A percentile compares a stretch with the other conserved stretches of the same genome.
These are phyloP conservation scores for Phalera bucephala DNA, from an alignment of 2,888 invertebrate genomes.

Conservation along the genomic window DNA sequence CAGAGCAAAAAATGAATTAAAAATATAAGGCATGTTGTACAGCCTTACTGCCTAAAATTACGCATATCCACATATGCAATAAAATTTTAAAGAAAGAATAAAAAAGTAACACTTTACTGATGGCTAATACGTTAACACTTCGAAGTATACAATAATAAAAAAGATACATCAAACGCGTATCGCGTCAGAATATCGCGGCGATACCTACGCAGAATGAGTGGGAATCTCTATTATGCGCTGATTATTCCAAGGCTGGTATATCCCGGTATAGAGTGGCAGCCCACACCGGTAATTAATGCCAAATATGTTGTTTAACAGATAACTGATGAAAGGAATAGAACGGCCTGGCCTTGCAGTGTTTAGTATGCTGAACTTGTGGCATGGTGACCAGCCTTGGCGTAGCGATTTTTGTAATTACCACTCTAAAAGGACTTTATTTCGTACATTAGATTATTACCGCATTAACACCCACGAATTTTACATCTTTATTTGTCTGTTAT, in stretches of 20 bases:
- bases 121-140: too few relatives aligned
- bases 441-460: neutral
- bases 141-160: neutral
- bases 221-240: conserved; percentile 44
- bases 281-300: conserved; percentile 62
- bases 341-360: conserved; percentile 15
- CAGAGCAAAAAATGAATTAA: too few relatives aligned
- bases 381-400: neutral
- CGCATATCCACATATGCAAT: too few relatives aligned
- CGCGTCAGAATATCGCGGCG: conserved; percentile 10
- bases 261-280: conserved; percentile 53
- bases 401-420: neutral
- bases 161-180: conserved; percentile 8
- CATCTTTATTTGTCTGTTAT: too few relatives aligned
- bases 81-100: too few relatives aligned
- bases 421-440: neutral
- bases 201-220: conserved; percentile 58
- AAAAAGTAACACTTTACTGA: too few relatives aligned
- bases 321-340: conserved; percentile 22
- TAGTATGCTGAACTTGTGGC: conserved; percentile 8
- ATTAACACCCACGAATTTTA: neutral
- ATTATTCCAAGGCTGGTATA: conserved; percentile 46
- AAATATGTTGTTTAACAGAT: conserved; percentile 36
- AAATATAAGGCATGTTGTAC: too few relatives aligned
- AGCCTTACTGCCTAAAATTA: too few relatives aligned